A percentile compares a stretch with the other conserved stretches of the same genome.
Evolutionary conservation across 2,113 vertebrate genomes (phyloP).

Genomic region (Coreoperca whiteheadi): DNA sequence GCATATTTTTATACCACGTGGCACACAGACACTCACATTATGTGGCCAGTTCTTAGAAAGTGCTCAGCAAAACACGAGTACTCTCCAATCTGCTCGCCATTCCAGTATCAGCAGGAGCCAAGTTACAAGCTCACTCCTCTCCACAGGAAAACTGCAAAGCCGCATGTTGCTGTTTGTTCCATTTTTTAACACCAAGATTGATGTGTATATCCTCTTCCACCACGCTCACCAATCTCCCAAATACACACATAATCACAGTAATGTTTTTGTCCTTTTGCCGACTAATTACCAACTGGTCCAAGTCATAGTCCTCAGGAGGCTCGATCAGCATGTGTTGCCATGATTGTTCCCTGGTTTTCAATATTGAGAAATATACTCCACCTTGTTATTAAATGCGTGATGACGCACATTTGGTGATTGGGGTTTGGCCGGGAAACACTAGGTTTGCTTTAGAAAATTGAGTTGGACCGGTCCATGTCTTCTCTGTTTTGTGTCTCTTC

Average conservation of each 20-base stretch:
- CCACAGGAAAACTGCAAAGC: conserved; percentile 39
- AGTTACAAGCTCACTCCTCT: conserved; percentile 46
- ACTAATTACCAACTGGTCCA: conserved; percentile 36
- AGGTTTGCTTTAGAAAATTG: conserved; percentile 36
- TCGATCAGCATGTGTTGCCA: conserved; percentile 26
- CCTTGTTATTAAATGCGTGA: conserved; percentile 46
- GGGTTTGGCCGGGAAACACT: conserved; percentile 51
- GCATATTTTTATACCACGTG: conserved; percentile 6
- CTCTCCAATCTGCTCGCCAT: conserved; percentile 44
- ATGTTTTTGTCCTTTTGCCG: conserved; percentile 51
- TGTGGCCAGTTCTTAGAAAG: conserved; percentile 30
- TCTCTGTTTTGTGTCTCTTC: conserved; percentile 32
- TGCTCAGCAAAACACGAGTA: conserved; percentile 30
- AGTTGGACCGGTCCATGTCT: conserved; percentile 33
- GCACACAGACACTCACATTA: neutral
- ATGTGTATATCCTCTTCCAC: conserved; percentile 29
- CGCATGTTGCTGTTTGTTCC: conserved; percentile 35
- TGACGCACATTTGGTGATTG: conserved; percentile 61
- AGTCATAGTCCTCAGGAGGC: conserved; percentile 45
- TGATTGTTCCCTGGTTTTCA: conserved; percentile 60
- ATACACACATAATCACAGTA: conserved; percentile 63
- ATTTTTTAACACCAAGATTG: conserved; percentile 28
- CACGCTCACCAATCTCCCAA: conserved; percentile 54
- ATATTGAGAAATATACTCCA: conserved; percentile 46
- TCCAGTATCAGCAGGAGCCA: conserved; percentile 61